A percentile compares a stretch with the other conserved stretches of the same genome.
phyloP scores from a whole-genome alignment of 1,140 invertebrate genomes.

The honey bee (Apis mellifera) region DNA sequence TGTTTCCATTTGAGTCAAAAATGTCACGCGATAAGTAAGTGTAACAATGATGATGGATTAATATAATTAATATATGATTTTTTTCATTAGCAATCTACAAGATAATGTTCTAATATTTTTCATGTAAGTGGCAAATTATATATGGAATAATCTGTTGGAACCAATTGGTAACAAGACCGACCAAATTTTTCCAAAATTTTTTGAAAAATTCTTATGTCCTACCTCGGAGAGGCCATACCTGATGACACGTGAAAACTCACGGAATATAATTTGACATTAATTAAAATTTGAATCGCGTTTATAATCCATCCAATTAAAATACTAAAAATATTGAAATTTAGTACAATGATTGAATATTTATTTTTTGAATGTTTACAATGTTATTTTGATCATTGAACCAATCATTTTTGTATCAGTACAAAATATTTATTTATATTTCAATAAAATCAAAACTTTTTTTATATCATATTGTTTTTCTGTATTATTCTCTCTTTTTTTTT shows the following conservation, averaged over 20 bases:
- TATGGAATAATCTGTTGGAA: conserved; percentile 86
- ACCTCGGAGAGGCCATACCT: conserved; percentile 75
- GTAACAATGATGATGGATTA: not conserved
- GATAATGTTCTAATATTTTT: conserved; percentile 43
- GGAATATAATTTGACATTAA: too few species aligned
- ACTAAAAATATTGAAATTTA: too few species aligned
- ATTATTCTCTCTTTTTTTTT: too few species aligned
- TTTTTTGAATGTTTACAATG: too few species aligned
- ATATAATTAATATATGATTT: not conserved
- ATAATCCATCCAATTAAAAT: too few species aligned
- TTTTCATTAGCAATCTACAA: not conserved
- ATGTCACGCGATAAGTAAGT: conserved; percentile 82
- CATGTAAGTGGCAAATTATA: conserved; percentile 79
- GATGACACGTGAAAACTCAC: conserved; percentile 70
- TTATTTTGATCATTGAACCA: too few species aligned
- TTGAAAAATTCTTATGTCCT: conserved; percentile 73
- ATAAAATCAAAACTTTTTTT: too few species aligned
- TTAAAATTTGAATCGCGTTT: too few species aligned
- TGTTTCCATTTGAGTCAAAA: conserved; percentile 89
- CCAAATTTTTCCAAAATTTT: conserved; percentile 33
- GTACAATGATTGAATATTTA: too few species aligned
- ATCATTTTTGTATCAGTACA: too few species aligned
- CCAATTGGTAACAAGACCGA: conserved; percentile 77
- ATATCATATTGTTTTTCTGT: too few species aligned
- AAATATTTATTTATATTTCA: too few species aligned